Base-by-base conservation (phyloP, 2,113 vertebrate species). In the Clarias magur region DNA sequence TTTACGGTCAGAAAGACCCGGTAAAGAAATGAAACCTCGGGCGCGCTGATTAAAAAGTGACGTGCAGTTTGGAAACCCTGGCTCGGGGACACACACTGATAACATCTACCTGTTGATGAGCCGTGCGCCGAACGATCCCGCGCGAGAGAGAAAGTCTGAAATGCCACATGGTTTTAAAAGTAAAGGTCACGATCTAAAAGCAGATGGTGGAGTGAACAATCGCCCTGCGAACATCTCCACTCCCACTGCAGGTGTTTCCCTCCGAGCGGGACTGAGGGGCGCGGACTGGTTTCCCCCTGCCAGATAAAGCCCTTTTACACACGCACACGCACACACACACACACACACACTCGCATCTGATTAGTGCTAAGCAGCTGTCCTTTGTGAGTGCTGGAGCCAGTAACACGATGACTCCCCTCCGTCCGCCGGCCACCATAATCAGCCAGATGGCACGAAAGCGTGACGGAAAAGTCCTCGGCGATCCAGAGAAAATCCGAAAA, bases 361-460 rank as follows among this genome's bases (percentile, higher is more conserved):
- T 90, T 91, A 84, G 79, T 85, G 86, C 80, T 87, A 87, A 88
- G 88, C 91, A 92, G 91, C 90, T 92, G 90, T 87, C 90, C 86
- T 89, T 88, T 92, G 88, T 90, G 88, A 90, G 70, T 34, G 57
- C 23, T 82, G 82, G 86, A 88, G 81, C 75, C 85, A 75, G 75
- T 88, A 88, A 90, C 87, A 86, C 82, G 88, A 88, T 85, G 86
- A 90, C 87, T 88, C 79, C 91, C 85, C 88, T 85, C 73, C 34
- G 3, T 87, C 86, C 85, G n/a, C 80, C 42, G 75, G 38, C 48
- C 54, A 17, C 38, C 63, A 84, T 57, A 88, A 78, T 48, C 48
- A 82, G 91, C 90, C 91, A 92, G 90, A 92, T 90, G 86, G 91
- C 85, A 85, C 57, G 78, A 86, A 88, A 84, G 79, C 86, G 63